phyloP scores from a whole-genome alignment of 1,140 invertebrate genomes.

The Ephestia elutella region DNA sequence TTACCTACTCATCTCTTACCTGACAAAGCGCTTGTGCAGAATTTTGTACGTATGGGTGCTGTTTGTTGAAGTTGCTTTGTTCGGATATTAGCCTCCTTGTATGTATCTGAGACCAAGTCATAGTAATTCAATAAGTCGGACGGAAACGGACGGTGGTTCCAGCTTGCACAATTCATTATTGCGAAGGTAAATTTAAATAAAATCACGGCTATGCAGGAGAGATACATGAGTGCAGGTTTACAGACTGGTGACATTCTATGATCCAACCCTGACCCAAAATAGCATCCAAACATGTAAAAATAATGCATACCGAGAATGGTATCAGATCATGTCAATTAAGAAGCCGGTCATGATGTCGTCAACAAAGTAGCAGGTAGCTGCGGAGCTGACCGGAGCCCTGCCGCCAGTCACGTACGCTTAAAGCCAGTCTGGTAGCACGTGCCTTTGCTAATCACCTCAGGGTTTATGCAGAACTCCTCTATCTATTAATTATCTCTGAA shows the following conservation, averaged over 20 bases:
- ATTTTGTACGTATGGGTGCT: too few species aligned
- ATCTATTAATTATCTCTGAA: not conserved
- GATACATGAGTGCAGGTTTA: too few species aligned
- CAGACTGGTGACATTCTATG: not conserved
- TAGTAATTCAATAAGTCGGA: too few species aligned
- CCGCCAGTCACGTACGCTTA: slow-evolving; percentile 52
- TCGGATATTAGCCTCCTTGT: not conserved
- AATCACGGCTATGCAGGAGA: too few species aligned
- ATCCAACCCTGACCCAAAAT: not conserved
- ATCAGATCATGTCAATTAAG: slow-evolving; percentile 23
- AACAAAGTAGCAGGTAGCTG: not conserved
- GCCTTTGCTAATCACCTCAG: slow-evolving; percentile 28
- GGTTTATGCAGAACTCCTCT: slow-evolving; percentile 28
- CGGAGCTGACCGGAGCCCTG: slow-evolving; percentile 28
- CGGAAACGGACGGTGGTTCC: too few species aligned
- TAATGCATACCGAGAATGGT: not conserved
- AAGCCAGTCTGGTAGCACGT: slow-evolving; percentile 34
- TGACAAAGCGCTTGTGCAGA: too few species aligned
- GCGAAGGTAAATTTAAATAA: too few species aligned
- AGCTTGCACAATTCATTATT: too few species aligned
- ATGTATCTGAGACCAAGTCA: too few species aligned
- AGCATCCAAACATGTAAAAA: not conserved
- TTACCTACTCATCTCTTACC: too few species aligned
- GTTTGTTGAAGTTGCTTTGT: not conserved
- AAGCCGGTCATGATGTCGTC: slow-evolving; percentile 39